Conservation (phyloP, 2,888 invertebrate genomes). For the Chaetoderma sp. region DNA sequence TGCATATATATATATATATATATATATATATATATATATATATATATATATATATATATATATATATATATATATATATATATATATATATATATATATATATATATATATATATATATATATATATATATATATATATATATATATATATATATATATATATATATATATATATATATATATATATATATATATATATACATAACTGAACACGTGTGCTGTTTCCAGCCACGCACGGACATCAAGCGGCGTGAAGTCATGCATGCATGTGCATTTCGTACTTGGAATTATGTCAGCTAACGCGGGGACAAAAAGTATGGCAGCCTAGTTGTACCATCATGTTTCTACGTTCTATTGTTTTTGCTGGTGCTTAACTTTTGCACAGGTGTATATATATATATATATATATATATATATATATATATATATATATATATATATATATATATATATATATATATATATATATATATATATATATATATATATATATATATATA, state of each 20-base stretch:
- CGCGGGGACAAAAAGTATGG: too few species aligned
- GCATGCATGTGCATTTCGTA: too few species aligned
- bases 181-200: not conserved
- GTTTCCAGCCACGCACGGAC: too few species aligned
- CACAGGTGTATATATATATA: not conserved
- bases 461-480: slow-evolving; percentile 2
- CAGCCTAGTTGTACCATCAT: too few species aligned
- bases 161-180: not conserved
- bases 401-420: not conserved
- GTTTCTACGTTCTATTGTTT: too few species aligned
- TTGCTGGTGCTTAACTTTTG: too few species aligned
- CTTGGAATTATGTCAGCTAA: too few species aligned
- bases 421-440: not conserved
- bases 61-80: slow-evolving; percentile 7
- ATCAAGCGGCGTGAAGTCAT: too few species aligned
- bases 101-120: not conserved
- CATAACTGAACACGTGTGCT: too few species aligned
- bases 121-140: not conserved
- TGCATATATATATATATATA: slow-evolving; percentile 24
- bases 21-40: slow-evolving; percentile 20
- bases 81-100: not conserved
- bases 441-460: not conserved
- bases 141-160: slow-evolving; percentile 2
- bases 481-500: not conserved
- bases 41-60: not conserved